Percentiles rank a stretch among this genome's conserved stretches.
Conservation (phyloP, 2,113 vertebrate genomes). For the Lophius piscatorius region DNA sequence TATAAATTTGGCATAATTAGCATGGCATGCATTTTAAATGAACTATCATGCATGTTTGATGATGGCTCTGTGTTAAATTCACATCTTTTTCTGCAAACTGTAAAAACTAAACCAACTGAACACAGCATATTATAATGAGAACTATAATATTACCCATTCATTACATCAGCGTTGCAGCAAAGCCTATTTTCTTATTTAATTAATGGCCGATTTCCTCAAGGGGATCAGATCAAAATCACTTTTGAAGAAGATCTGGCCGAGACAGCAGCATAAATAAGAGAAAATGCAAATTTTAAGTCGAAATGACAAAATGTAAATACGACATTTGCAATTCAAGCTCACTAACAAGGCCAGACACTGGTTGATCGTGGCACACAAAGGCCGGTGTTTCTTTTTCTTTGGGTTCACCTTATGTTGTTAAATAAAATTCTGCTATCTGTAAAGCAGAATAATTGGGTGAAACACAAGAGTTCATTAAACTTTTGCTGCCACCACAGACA, state of each 20-base stretch:
- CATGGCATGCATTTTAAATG: conserved; percentile 6
- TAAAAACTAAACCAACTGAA: conserved; percentile 17
- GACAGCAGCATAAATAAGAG: conserved; percentile 52
- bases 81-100: conserved; percentile 22
- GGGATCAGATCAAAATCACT: conserved; percentile 38
- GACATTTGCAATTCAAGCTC: conserved; percentile 67
- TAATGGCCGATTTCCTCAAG: conserved; percentile 47
- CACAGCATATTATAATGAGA: conserved; percentile 42
- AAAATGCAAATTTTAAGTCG: conserved; percentile 65
- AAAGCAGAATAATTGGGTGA: conserved; percentile 8
- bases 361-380: conserved; percentile 41
- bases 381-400: conserved; percentile 11
- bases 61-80: conserved; percentile 24
- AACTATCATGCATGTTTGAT: conserved; percentile 16
- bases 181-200: conserved; percentile 63
- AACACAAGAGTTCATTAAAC: neutral
- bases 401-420: conserved; percentile 13
- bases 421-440: conserved; percentile 9
- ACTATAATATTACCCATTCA: conserved; percentile 57
- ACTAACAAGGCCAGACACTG: conserved; percentile 58
- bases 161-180: conserved; percentile 53
- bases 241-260: conserved; percentile 56
- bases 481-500: neutral
- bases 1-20: conserved; percentile 10
- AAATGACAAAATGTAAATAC: conserved; percentile 72